Evolutionary conservation across 2,797 vertebrate genomes (phyloP), one percentile per base, ranked within the genome.

Genomic region (Sebastes flavidus): DNA sequence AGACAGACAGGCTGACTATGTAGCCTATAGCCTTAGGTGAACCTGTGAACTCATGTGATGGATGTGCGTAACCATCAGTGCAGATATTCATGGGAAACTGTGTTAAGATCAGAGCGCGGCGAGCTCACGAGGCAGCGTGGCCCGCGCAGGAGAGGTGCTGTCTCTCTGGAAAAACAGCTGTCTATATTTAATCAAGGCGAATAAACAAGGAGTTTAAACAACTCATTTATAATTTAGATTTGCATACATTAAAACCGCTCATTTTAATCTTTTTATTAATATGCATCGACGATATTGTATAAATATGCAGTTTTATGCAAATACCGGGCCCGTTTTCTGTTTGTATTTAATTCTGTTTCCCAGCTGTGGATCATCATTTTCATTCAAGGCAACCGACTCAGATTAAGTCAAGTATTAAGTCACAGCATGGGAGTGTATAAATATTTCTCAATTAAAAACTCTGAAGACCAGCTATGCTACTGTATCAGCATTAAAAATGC

Each of bases 201-300:
- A 95, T 96, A 96, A 96, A 96, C 95, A 96, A 95, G 95, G 91
- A 94, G 92, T 95, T 95, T 96, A 94, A 95, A 95, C 94, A 95
- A 95, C 91, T 96, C 95, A 96, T 96, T 95, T 95, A 96, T 96
- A 95, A 96, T 96, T 96, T 96, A 96, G 94, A 96, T 96, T 96
- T 95, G 95, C 95, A 96, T 96, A 94, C 94, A 96, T 96, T 96
- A 95, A 91, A 88, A 90, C 61, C 66, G 90, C 94, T 94, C 87
- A 91, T 95, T 96, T 96, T 96, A 96, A 96, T 96, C 95, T 96
- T 88, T 95, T 91, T 95, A 96, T 96, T 96, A 96, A 96, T 95
- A 96, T 96, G 95, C 95, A 95, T 94, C 87, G 70, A 88, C 76
- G 88, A 95, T 95, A 95, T 95, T 95, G 94, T 95, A 96, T 96